Evolutionary conservation across 2,113 vertebrate species (phyloP).

Genomic region (Zeus faber): DNA sequence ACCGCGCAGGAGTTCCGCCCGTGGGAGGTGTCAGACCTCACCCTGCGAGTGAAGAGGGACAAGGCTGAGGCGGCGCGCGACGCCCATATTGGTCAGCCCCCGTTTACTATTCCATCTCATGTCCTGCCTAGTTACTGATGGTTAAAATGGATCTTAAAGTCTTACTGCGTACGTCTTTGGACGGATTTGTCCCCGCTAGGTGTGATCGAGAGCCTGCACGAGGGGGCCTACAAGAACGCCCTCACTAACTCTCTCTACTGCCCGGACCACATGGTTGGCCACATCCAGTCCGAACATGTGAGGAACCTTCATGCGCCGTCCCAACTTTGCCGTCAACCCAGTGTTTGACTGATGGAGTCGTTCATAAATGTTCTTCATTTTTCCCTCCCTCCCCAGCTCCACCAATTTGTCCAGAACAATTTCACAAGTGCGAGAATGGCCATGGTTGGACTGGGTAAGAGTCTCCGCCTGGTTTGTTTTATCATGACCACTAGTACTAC

Average conservation of each 20-base stretch:
- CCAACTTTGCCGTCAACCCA: not conserved
- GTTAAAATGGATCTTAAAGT: too few relatives aligned
- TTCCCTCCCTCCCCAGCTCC: conserved; percentile 51
- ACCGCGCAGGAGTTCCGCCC: conserved; percentile 90
- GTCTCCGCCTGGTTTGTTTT: not conserved
- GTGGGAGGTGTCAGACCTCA: conserved; percentile 89
- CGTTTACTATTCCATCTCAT: not conserved
- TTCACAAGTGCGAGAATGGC: conserved; percentile 92
- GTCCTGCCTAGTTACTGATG: too few relatives aligned
- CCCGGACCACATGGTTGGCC: conserved; percentile 86
- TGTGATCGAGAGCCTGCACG: conserved; percentile 87
- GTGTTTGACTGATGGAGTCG: too few relatives aligned
- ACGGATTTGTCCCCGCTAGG: conserved; percentile 58
- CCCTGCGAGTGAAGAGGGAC: conserved; percentile 79
- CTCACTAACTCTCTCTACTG: conserved; percentile 92
- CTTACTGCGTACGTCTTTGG: too few relatives aligned
- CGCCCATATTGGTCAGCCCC: conserved; percentile 80
- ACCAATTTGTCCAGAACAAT: conserved; percentile 75
- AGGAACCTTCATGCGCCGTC: not conserved
- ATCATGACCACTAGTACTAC: too few relatives aligned
- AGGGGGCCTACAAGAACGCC: conserved; percentile 85
- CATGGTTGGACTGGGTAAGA: conserved; percentile 90
- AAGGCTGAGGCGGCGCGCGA: conserved; percentile 81
- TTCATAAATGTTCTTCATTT: too few relatives aligned
- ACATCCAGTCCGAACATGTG: conserved; percentile 88